Conservation (phyloP, 1,140 invertebrate genomes). For the Globodera ellingtonae region DNA sequence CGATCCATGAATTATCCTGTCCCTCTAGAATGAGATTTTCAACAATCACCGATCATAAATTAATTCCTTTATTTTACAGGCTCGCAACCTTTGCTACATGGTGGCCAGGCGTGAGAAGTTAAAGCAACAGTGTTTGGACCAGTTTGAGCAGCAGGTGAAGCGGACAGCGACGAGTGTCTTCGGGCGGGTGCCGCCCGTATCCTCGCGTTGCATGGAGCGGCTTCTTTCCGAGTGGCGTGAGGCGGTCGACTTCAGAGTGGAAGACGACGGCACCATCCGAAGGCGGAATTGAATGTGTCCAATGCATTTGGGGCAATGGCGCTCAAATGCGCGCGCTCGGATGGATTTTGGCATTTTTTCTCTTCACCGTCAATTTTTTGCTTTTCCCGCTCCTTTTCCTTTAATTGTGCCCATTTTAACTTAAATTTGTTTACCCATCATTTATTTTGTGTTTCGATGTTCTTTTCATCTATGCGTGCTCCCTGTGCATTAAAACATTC, state of each 20-base stretch:
- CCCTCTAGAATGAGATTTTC: neutral
- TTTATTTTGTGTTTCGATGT: too few relatives aligned
- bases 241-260: neutral
- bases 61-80: slow-evolving; percentile 27
- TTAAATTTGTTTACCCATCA: too few relatives aligned
- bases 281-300: too few relatives aligned
- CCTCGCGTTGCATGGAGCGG: neutral
- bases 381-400: too few relatives aligned
- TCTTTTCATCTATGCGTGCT: too few relatives aligned
- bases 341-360: too few relatives aligned
- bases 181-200: neutral
- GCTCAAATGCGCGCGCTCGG: too few relatives aligned
- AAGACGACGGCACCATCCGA: too few relatives aligned
- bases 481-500: too few relatives aligned
- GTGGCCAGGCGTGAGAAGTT: slow-evolving; percentile 43
- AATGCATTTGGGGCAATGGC: too few relatives aligned
- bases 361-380: too few relatives aligned
- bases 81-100: slow-evolving; percentile 49
- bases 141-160: slow-evolving; percentile 30
- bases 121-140: slow-evolving; percentile 33
- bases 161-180: slow-evolving; percentile 29
- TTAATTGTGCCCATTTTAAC: too few relatives aligned
- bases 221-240: neutral
- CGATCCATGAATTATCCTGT: neutral
- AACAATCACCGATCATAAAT: slow-evolving; percentile 2